These are phyloP conservation scores for Lepus townsendii DNA, from an alignment of 2,797 vertebrate genomes.

Conservation along the genomic window DNA sequence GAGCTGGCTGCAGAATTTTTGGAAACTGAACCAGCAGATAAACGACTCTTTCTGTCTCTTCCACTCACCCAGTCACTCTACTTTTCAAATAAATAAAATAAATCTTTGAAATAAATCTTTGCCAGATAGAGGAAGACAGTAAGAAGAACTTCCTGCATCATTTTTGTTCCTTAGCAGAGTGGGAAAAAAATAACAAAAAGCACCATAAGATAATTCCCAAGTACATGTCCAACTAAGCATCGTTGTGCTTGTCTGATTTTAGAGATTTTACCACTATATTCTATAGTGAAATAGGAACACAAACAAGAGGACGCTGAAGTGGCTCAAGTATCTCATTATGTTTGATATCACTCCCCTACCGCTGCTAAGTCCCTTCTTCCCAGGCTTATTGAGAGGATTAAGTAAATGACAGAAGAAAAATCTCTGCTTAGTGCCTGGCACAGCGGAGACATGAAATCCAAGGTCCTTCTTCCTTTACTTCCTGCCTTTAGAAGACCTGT, in stretches of 20 bases:
- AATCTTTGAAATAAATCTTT: neutral
- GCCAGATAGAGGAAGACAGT: neutral
- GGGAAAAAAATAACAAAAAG: neutral
- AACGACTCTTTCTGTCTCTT: no score
- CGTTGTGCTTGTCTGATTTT: neutral
- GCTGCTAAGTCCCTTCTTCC: neutral
- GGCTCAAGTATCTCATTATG: neutral
- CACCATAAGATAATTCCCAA: neutral
- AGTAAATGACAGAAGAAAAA: neutral
- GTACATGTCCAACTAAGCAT: neutral
- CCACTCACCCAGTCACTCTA: no score
- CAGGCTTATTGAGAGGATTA: neutral
- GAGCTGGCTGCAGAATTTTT: no score
- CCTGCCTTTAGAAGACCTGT: rapidly evolving
- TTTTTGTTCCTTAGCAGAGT: neutral
- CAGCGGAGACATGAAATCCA: neutral
- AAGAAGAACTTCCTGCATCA: neutral
- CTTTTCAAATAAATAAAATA: no score
- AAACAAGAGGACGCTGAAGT: neutral
- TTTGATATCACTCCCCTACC: neutral
- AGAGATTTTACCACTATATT: neutral
- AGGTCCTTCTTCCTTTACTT: neutral
- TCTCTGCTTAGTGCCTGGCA: neutral
- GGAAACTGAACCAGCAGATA: no score
- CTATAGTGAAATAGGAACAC: neutral